Conservation (phyloP, 1,140 invertebrate genomes). For the Lasioglossum albipes region DNA sequence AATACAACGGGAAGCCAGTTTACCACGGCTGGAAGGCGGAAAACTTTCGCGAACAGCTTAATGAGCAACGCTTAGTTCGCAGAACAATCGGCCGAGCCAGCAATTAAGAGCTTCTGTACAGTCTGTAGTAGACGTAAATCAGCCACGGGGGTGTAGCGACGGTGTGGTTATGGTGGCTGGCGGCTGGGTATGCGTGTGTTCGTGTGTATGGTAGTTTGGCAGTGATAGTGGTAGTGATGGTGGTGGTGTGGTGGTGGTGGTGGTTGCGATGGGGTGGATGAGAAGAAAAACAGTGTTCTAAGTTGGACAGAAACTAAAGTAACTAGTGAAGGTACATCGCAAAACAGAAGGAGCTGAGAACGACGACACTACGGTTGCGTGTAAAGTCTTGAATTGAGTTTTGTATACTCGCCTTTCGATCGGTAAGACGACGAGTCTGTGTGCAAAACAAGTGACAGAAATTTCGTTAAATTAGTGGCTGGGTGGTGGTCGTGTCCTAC, state of each 20-base stretch:
- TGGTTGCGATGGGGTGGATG: background rate
- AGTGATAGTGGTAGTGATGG: background rate
- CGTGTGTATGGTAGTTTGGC: background rate
- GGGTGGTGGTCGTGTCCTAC: conserved; percentile 45
- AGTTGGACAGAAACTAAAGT: conserved; percentile 23
- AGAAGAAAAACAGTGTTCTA: conserved; percentile 33
- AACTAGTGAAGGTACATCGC: conserved; percentile 30
- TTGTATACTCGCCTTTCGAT: conserved; percentile 78
- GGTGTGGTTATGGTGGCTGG: background rate
- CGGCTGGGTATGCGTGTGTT: no score
- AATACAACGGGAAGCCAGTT: conserved; percentile 46
- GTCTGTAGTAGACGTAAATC: conserved; percentile 47
- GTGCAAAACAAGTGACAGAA: conserved; percentile 75
- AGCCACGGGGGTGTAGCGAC: background rate
- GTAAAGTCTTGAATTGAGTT: conserved; percentile 47
- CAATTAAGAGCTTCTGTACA: conserved; percentile 56
- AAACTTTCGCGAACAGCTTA: conserved; percentile 56
- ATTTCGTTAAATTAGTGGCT: conserved; percentile 73
- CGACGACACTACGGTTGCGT: conserved; percentile 47
- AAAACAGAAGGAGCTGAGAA: conserved; percentile 10
- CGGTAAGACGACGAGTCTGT: conserved; percentile 77
- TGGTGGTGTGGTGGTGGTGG: background rate
- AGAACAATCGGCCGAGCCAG: conserved; percentile 51
- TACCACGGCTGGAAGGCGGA: conserved; percentile 33
- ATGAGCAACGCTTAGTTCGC: conserved; percentile 59